Base-by-base conservation (phyloP, 2,888 invertebrate species). In the Caenorhabditis sp. region DNA sequence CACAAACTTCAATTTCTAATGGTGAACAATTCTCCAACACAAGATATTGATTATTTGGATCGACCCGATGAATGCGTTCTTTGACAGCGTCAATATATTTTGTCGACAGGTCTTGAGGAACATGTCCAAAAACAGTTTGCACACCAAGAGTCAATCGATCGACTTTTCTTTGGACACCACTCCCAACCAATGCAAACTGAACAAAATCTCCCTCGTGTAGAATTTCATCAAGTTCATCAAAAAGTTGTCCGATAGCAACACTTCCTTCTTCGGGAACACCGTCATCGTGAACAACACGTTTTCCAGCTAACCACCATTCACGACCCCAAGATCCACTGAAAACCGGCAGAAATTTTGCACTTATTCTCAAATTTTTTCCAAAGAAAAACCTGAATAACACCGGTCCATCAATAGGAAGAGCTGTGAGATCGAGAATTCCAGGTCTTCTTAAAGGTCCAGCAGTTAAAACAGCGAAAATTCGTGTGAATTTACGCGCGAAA, bases 371-470 rank as follows among this genome's bases (percentile, higher is more conserved):
- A 21, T 62, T 6, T 10, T 26, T 23, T 31, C 26, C 5, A 17
- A 23, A 27, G 58, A 58, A 21, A 24, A 51, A 76, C 76, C 76
- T 81, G 76, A 87, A 87, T 51, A 83, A 60, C 5, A 87, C 75
- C 8, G 81, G 83, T 1, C 85, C 87, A 61, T 85, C 82, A 53
- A 83, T 82, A 1, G 87, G 87, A 4, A 87, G 75, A 8, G 86
- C 75, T 4, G 87, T 88, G 37, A 88, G 75, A 62, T 87, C 87
- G n/a, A 87, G 83, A 50, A 87, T 88, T 19, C 87, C 87, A 3
- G 86, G 86, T 14, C 82, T 82, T 24, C 78, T 57, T 21, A 84
- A 68, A 2, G 84, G 84, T 6, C 87, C 87, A 6, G 87, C 87
- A 8, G 87, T 87, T 21, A 87, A 75, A 1, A 87, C 86, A 17